These are phyloP conservation scores for Pocota personata DNA, from an alignment of 2,888 invertebrate species.

Conservation along the genomic window DNA sequence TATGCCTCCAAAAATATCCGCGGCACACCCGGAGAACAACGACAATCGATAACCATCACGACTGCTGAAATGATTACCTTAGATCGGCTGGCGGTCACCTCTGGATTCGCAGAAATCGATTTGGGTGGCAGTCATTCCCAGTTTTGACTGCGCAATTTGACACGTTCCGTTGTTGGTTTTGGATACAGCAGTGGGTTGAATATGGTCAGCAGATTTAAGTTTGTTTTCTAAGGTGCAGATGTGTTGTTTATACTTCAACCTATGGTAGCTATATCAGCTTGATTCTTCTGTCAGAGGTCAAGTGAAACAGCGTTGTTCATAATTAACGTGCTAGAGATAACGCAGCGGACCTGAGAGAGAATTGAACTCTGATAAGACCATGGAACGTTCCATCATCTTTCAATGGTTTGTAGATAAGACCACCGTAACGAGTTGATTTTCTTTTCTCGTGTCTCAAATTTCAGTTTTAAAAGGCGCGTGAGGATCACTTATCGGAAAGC, in stretches of 20 bases:
- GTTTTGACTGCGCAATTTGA: slow-evolving; percentile 33
- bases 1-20: slow-evolving; percentile 39
- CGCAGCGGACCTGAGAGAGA: slow-evolving; percentile 28
- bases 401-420: slow-evolving; percentile 35
- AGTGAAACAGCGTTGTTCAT: slow-evolving; percentile 13
- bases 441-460: slow-evolving; percentile 30
- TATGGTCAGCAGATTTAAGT: slow-evolving; percentile 37
- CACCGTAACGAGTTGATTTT: slow-evolving; percentile 41
- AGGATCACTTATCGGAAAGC: slow-evolving; percentile 56
- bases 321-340: slow-evolving; percentile 54
- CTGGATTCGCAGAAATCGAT: slow-evolving; percentile 27
- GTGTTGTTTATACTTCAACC: not conserved
- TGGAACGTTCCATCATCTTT: slow-evolving; percentile 30
- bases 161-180: slow-evolving; percentile 47
- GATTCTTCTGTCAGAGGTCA: slow-evolving; percentile 15
- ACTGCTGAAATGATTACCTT: slow-evolving; percentile 30
- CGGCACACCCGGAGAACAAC: slow-evolving; percentile 37
- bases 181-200: slow-evolving; percentile 3
- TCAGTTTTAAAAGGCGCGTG: slow-evolving; percentile 33
- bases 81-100: slow-evolving; percentile 54
- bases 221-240: slow-evolving; percentile 11
- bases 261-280: not conserved
- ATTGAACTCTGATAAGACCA: slow-evolving; percentile 40
- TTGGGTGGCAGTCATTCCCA: slow-evolving; percentile 39
- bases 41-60: slow-evolving; percentile 8